Conservation (phyloP, 2,888 invertebrate species). For the Leptinotarsa haldemani region DNA sequence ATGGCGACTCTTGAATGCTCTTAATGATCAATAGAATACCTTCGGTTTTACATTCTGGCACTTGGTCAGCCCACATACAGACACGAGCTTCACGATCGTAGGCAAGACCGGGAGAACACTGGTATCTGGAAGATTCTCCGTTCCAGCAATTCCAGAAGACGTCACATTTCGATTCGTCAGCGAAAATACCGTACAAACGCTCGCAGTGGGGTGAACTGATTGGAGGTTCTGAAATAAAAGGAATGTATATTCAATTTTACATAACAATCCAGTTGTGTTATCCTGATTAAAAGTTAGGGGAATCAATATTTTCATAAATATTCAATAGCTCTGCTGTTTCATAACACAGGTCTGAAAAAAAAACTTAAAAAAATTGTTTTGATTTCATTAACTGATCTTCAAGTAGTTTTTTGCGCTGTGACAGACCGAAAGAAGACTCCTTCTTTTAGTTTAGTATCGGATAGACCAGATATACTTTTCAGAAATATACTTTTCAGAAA, state of each 20-base stretch:
- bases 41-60: constrained; percentile 90
- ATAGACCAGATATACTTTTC: too few species aligned
- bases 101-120: constrained; percentile 93
- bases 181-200: constrained; percentile 91
- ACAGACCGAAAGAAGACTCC: too few species aligned
- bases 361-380: too few species aligned
- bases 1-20: not conserved
- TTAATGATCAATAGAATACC: constrained; percentile 67
- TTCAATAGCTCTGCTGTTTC: too few species aligned
- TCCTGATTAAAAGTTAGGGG: too few species aligned
- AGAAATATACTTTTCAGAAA: too few species aligned
- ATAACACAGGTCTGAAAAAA: too few species aligned
- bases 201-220: constrained; percentile 86
- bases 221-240: constrained; percentile 77
- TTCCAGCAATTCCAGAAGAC: constrained; percentile 98
- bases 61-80: constrained; percentile 97
- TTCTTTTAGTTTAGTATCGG: too few species aligned
- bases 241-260: not conserved
- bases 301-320: too few species aligned
- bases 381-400: too few species aligned
- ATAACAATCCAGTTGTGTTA: not conserved
- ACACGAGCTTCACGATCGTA: constrained; percentile 94
- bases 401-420: too few species aligned
- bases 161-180: constrained; percentile 88
- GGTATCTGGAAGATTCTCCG: constrained; percentile 92